Evolutionary conservation across 2,113 vertebrate species (phyloP).

Genomic region (Spea multiplicata): DNA sequence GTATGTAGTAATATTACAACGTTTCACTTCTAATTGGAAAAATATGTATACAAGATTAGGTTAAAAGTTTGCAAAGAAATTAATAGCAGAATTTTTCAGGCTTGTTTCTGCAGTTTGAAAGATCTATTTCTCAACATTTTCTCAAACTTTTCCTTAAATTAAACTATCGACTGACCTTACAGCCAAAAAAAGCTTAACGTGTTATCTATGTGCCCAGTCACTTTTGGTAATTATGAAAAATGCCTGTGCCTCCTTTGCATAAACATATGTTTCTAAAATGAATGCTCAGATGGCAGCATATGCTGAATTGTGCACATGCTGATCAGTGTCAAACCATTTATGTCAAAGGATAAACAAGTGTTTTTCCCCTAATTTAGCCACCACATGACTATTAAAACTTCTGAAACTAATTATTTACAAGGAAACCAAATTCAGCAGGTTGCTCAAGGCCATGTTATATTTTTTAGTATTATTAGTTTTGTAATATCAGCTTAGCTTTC

Average conservation of each 20-base stretch:
- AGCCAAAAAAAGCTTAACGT: constrained; percentile 2
- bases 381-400: constrained; percentile 34
- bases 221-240: constrained; percentile 35
- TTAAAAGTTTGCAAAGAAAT: no score
- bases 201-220: constrained; percentile 14
- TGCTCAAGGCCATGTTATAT: background rate
- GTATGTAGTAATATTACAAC: background rate
- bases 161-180: background rate
- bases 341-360: constrained; percentile 36
- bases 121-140: background rate
- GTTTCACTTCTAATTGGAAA: background rate
- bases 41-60: no score
- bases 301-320: constrained; percentile 29
- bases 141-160: background rate
- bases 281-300: constrained; percentile 35
- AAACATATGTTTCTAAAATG: constrained; percentile 41
- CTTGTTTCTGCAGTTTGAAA: background rate
- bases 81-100: no score
- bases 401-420: constrained; percentile 9
- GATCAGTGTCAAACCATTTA: constrained; percentile 15
- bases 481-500: background rate
- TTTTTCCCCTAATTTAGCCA: constrained; percentile 36
- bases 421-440: constrained; percentile 40
- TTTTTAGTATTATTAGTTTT: background rate
- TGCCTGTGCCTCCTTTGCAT: background rate